These are phyloP conservation scores for Dipodomys ordii DNA, from an alignment of 2,113 vertebrate genomes.

Conservation along the genomic window DNA sequence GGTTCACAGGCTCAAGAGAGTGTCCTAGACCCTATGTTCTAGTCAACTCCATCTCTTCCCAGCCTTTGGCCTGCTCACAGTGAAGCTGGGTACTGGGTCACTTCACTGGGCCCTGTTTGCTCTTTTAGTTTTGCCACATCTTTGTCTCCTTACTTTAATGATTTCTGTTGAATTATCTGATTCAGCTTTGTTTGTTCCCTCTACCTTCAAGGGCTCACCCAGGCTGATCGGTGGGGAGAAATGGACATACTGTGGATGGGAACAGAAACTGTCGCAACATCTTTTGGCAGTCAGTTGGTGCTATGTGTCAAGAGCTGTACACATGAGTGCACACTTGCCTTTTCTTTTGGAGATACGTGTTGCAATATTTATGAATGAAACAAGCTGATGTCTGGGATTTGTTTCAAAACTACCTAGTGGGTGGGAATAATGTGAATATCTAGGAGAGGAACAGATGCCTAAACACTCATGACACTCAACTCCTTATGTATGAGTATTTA, in stretches of 20 bases:
- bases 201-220: neutral
- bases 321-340: neutral
- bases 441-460: neutral
- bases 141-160: neutral
- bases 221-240: neutral
- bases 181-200: neutral
- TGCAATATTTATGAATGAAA: slow-evolving; percentile 19
- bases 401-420: neutral
- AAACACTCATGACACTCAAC: neutral
- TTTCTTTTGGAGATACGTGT: neutral
- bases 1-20: too few relatives aligned
- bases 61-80: neutral
- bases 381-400: neutral
- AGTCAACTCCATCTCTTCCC: neutral
- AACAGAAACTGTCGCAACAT: neutral
- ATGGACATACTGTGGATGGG: neutral
- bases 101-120: rapidly evolving
- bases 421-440: neutral
- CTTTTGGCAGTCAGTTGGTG: neutral
- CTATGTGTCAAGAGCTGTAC: neutral
- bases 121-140: neutral
- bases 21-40: neutral
- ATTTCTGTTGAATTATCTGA: neutral
- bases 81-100: neutral
- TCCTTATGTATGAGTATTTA: neutral